A percentile compares a stretch with the other conserved stretches of the same genome.
Conservation (phyloP, 2,888 invertebrate species). For the Eupithecia dodoneata region DNA sequence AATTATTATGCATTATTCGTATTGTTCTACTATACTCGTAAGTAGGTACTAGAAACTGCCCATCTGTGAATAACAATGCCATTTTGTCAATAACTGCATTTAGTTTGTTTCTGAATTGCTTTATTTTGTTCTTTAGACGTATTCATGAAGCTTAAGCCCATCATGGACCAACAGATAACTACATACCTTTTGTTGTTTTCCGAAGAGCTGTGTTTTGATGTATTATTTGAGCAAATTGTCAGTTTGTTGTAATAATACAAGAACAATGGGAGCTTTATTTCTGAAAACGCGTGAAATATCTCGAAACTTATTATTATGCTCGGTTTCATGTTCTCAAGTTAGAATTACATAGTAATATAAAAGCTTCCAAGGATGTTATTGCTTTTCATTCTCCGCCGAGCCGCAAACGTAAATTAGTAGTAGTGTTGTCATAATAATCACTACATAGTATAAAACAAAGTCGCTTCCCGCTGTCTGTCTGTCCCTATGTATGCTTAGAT, state of each 20-base stretch:
- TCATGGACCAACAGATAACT: background rate
- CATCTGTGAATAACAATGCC: background rate
- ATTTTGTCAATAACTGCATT: background rate
- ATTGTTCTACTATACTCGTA: background rate
- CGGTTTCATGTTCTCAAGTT: constrained; percentile 16
- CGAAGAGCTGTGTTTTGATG: background rate
- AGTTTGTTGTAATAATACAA: constrained; percentile 27
- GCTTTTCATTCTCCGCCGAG: background rate
- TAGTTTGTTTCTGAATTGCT: constrained; percentile 29
- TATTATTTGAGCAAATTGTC: constrained; percentile 20
- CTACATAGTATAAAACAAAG: too few relatives aligned
- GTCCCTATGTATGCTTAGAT: too few relatives aligned
- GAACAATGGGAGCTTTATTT: constrained; percentile 20
- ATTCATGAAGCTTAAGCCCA: constrained; percentile 5
- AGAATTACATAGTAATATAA: background rate
- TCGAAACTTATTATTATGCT: constrained; percentile 23
- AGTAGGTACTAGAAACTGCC: background rate
- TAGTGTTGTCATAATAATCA: too few relatives aligned
- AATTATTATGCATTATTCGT: background rate
- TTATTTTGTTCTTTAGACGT: constrained; percentile 27
- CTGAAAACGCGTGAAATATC: constrained; percentile 19
- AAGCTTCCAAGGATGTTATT: background rate
- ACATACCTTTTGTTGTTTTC: background rate
- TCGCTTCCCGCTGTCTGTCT: background rate
- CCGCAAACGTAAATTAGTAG: background rate